Evolutionary conservation across 1,140 invertebrate genomes (phyloP).

Genomic region (Drosophila littoralis): DNA sequence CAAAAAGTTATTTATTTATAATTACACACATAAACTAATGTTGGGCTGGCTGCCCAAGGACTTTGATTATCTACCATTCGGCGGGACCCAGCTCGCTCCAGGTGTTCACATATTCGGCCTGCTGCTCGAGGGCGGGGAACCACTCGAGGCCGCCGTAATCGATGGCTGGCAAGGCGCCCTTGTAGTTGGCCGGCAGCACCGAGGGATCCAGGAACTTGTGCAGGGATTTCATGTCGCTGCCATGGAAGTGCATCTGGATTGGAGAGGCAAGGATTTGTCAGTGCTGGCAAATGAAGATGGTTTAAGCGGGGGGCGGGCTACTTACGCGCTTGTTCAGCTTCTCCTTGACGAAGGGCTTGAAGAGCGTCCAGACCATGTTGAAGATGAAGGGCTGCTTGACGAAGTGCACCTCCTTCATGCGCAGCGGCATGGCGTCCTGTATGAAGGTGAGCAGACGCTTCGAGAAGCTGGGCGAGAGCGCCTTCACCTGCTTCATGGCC

Average conservation of each 20-base stretch:
- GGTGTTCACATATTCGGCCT: constrained; percentile 87
- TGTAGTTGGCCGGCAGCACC: constrained; percentile 88
- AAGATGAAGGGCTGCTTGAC: constrained; percentile 95
- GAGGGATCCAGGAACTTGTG: constrained; percentile 90
- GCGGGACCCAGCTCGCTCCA: constrained; percentile 88
- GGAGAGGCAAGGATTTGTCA: constrained; percentile 17
- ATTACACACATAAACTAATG: constrained; percentile 57
- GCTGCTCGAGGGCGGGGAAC: constrained; percentile 88
- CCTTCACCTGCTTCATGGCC: constrained; percentile 89
- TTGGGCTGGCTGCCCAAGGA: constrained; percentile 22
- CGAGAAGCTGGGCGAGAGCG: constrained; percentile 89
- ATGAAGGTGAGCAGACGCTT: constrained; percentile 91
- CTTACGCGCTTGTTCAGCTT: constrained; percentile 92
- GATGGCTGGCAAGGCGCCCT: constrained; percentile 89
- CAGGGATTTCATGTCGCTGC: constrained; percentile 89
- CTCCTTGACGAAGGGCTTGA: constrained; percentile 94
- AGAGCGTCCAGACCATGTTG: constrained; percentile 94
- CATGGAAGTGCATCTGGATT: constrained; percentile 92
- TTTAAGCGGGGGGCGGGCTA: neutral
- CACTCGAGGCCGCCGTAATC: constrained; percentile 90
- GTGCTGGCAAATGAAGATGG: too few relatives aligned
- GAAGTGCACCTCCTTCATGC: constrained; percentile 95
- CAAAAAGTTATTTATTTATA: constrained; percentile 50
- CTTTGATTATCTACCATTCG: constrained; percentile 80
- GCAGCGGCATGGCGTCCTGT: constrained; percentile 94